A percentile compares a stretch with the other conserved stretches of the same genome.
phyloP scores from a whole-genome alignment of 2,113 vertebrate genomes.

The Malurus alboscapulatus region DNA sequence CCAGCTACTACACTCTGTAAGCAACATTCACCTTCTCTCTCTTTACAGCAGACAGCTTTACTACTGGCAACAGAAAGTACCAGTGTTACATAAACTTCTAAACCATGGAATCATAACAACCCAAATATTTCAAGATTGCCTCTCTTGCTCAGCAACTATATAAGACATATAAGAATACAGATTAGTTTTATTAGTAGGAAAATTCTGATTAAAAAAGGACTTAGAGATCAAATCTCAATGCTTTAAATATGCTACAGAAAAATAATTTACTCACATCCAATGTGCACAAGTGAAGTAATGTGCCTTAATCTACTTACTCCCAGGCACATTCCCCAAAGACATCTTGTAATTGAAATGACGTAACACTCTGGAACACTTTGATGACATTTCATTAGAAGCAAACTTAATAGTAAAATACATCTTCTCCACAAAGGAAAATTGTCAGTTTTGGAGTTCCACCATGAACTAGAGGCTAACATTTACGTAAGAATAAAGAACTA shows the following conservation, averaged over 20 bases:
- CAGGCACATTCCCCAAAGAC: constrained; percentile 14
- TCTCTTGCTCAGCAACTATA: background rate
- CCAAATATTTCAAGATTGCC: background rate
- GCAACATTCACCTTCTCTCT: background rate
- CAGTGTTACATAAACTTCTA: background rate
- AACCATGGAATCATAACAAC: background rate
- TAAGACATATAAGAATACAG: background rate
- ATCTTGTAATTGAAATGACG: background rate
- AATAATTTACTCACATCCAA: background rate
- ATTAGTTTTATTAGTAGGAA: background rate
- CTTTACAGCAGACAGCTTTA: background rate
- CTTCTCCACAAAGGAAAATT: background rate
- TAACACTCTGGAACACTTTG: background rate
- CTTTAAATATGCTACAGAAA: background rate
- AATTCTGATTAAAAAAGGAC: background rate
- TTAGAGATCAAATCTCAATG: background rate
- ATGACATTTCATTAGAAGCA: constrained; percentile 16
- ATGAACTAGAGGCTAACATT: background rate
- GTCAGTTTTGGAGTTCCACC: background rate
- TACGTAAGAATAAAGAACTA: background rate
- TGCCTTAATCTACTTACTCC: background rate
- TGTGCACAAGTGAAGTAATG: background rate
- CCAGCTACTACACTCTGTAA: background rate
- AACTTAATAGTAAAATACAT: background rate
- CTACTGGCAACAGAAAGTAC: background rate